These are phyloP conservation scores for Thymelicus acteon DNA, from an alignment of 2,888 invertebrate genomes.

Conservation along the genomic window DNA sequence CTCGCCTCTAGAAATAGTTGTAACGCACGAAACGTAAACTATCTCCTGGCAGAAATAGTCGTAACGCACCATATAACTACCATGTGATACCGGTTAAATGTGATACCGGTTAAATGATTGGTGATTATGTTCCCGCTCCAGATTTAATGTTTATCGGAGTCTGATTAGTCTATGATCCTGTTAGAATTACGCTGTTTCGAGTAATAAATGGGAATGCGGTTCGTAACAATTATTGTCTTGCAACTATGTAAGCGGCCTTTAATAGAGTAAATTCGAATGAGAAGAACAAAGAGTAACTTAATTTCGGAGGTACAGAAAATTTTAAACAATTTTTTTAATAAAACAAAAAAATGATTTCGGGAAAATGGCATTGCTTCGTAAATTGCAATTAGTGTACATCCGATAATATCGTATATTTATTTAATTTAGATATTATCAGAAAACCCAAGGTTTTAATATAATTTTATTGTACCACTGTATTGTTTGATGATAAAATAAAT, in stretches of 20 bases:
- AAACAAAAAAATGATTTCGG: too few relatives aligned
- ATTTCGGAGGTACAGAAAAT: background rate
- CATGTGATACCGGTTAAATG: slow-evolving; percentile 54
- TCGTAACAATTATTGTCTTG: slow-evolving; percentile 38
- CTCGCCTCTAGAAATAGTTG: slow-evolving; percentile 63
- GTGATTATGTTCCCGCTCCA: slow-evolving; percentile 45
- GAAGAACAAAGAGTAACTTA: slow-evolving; percentile 12
- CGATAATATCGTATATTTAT: too few relatives aligned
- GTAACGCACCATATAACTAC: slow-evolving; percentile 57
- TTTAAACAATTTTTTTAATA: too few relatives aligned
- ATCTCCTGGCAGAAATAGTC: slow-evolving; percentile 54
- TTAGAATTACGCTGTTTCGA: slow-evolving; percentile 40
- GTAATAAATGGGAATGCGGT: slow-evolving; percentile 39
- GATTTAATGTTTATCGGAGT: slow-evolving; percentile 49
- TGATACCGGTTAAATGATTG: slow-evolving; percentile 50
- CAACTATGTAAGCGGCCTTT: slow-evolving; percentile 26
- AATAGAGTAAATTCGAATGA: slow-evolving; percentile 26
- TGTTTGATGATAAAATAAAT: too few relatives aligned
- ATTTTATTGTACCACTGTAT: too few relatives aligned
- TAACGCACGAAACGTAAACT: slow-evolving; percentile 62
- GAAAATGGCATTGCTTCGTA: too few relatives aligned
- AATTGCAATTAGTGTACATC: too few relatives aligned
- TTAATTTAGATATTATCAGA: too few relatives aligned
- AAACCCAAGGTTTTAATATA: too few relatives aligned
- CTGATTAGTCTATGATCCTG: slow-evolving; percentile 48